A percentile compares a stretch with the other conserved stretches of the same genome.
Conservation (phyloP, 2,113 vertebrate genomes). For the Pygoscelis antarcticus region DNA sequence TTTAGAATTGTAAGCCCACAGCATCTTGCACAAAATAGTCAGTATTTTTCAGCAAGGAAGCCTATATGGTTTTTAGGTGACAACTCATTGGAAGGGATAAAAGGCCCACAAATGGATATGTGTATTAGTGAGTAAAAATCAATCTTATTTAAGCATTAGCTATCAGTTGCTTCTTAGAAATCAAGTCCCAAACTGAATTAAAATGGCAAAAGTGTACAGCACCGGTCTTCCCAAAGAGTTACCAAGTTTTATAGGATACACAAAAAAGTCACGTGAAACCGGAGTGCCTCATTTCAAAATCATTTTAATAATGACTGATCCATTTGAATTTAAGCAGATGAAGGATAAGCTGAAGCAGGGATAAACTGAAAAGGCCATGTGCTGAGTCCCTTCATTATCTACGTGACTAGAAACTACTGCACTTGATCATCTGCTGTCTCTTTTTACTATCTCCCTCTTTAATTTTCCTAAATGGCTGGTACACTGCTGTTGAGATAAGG, state of each 20-base stretch:
- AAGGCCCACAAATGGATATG: background rate
- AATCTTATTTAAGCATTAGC: background rate
- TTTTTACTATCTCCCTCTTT: conserved; percentile 72
- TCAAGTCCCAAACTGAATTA: conserved; percentile 3
- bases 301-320: conserved; percentile 74
- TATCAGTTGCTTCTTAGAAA: background rate
- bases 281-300: conserved; percentile 69
- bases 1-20: background rate
- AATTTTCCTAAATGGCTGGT: conserved; percentile 84
- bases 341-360: conserved; percentile 76
- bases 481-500: conserved; percentile 72
- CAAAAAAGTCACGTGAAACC: conserved; percentile 67
- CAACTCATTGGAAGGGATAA: background rate
- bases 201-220: background rate
- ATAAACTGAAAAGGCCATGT: conserved; percentile 78
- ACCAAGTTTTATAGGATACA: conserved; percentile 40
- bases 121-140: background rate
- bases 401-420: conserved; percentile 69
- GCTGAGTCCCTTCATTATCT: conserved; percentile 68
- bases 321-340: conserved; percentile 73
- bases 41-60: background rate
- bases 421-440: conserved; percentile 71
- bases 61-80: background rate
- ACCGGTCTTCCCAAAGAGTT: background rate
- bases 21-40: background rate